phyloP scores from a whole-genome alignment of 2,888 invertebrate species.

The Hipparchia semele region DNA sequence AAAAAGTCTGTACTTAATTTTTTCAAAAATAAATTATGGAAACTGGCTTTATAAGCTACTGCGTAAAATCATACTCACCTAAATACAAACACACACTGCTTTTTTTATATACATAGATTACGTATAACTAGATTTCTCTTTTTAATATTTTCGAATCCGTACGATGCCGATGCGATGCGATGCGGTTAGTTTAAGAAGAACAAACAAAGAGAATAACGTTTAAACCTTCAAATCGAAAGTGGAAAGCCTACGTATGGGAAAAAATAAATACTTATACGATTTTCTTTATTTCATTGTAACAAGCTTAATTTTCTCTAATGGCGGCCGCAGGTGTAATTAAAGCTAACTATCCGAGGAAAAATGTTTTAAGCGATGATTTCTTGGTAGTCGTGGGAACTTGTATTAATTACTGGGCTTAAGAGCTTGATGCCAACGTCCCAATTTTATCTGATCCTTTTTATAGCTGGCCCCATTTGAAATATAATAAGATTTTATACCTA shows the following conservation, averaged over 20 bases:
- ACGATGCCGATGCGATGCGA: too few relatives aligned
- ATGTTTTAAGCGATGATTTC: slow-evolving; percentile 47
- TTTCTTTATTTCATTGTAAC: slow-evolving; percentile 29
- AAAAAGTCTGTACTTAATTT: too few relatives aligned
- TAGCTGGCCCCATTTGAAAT: slow-evolving; percentile 24
- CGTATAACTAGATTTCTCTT: too few relatives aligned
- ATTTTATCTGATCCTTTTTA: slow-evolving; percentile 44
- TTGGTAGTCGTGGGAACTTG: slow-evolving; percentile 52
- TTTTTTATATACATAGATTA: too few relatives aligned
- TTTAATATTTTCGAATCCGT: too few relatives aligned
- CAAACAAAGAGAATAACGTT: background rate
- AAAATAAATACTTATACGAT: background rate
- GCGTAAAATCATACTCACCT: too few relatives aligned
- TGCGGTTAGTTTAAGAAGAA: background rate
- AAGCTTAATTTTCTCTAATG: slow-evolving; percentile 38
- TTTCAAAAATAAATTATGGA: too few relatives aligned
- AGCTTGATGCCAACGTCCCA: slow-evolving; percentile 41
- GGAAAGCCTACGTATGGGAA: background rate
- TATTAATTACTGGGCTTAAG: slow-evolving; percentile 49
- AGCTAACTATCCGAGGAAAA: slow-evolving; percentile 51
- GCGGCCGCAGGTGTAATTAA: slow-evolving; percentile 47
- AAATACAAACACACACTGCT: too few relatives aligned
- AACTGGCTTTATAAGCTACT: too few relatives aligned
- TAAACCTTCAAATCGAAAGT: background rate
- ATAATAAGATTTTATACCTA: slow-evolving; percentile 11